Percentiles rank a stretch among this genome's conserved stretches.
These are phyloP conservation scores for Intellagama lesueurii DNA, from an alignment of 2,797 vertebrate genomes.

Conservation along the genomic window DNA sequence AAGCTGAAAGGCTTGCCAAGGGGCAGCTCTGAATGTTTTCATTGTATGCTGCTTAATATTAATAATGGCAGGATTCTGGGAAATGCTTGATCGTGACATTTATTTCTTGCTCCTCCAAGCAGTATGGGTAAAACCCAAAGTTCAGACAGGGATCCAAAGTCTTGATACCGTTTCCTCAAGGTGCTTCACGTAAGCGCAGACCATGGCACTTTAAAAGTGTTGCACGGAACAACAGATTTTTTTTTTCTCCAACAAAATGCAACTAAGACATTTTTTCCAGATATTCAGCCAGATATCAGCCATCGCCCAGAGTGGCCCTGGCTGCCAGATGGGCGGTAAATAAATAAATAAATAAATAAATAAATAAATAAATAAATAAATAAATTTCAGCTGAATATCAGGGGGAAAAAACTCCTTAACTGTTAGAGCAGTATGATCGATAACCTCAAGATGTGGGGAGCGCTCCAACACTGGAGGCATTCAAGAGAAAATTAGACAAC, in stretches of 20 bases:
- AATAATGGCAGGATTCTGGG: fast-evolving
- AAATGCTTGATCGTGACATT: slow-evolving; percentile 35
- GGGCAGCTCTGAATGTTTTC: slow-evolving; percentile 36
- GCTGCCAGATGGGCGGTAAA: no score
- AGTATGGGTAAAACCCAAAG: neutral
- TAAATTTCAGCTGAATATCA: neutral
- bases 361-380: no score
- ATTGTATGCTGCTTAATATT: neutral
- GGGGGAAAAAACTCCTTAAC: no score
- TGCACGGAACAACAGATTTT: neutral
- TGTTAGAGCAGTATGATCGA: no score
- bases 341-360: no score
- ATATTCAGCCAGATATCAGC: neutral
- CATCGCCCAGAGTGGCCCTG: no score
- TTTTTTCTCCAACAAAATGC: neutral
- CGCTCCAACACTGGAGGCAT: no score
- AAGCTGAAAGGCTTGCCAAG: slow-evolving; percentile 23
- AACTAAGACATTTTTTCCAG: neutral
- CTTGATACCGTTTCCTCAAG: no score
- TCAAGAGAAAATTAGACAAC: no score
- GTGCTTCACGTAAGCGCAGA: no score
- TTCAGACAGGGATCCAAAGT: neutral
- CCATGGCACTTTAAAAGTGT: neutral
- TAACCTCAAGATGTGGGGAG: no score
- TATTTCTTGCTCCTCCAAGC: neutral